phyloP scores from a whole-genome alignment of 2,797 vertebrate species.

The Sarcoramphus papa region DNA sequence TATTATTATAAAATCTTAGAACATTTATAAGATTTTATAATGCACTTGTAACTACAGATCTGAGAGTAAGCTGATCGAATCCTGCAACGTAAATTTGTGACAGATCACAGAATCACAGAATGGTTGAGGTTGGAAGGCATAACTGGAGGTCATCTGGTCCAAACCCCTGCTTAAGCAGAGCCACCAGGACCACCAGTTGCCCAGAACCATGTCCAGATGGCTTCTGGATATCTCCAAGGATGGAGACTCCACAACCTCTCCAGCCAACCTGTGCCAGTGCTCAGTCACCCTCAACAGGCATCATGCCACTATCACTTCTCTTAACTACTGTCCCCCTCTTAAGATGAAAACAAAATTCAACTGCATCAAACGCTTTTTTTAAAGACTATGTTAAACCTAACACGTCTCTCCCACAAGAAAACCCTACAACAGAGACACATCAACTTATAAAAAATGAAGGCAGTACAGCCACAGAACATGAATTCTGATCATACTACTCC shows the following conservation, averaged over 20 bases:
- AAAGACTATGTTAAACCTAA: background rate
- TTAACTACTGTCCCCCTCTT: background rate
- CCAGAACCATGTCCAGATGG: background rate
- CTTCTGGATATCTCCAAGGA: background rate
- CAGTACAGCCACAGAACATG: background rate
- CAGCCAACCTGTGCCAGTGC: background rate
- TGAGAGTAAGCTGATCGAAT: background rate
- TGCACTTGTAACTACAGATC: background rate
- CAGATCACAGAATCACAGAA: background rate
- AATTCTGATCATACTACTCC: background rate
- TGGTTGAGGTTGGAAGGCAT: background rate
- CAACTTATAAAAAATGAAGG: background rate
- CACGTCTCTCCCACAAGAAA: background rate
- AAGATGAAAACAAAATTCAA: background rate
- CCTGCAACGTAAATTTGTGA: background rate
- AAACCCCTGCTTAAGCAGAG: background rate
- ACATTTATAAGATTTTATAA: background rate
- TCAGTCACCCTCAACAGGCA: background rate
- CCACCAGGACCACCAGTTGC: background rate
- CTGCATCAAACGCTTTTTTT: background rate
- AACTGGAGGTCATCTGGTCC: background rate
- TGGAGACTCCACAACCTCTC: background rate
- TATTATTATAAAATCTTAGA: background rate
- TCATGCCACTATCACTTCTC: background rate
- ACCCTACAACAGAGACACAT: background rate